Percentiles rank a stretch among this genome's conserved stretches.
Conservation (phyloP, 2,888 invertebrate genomes). For the Epirrhoe tristata region DNA sequence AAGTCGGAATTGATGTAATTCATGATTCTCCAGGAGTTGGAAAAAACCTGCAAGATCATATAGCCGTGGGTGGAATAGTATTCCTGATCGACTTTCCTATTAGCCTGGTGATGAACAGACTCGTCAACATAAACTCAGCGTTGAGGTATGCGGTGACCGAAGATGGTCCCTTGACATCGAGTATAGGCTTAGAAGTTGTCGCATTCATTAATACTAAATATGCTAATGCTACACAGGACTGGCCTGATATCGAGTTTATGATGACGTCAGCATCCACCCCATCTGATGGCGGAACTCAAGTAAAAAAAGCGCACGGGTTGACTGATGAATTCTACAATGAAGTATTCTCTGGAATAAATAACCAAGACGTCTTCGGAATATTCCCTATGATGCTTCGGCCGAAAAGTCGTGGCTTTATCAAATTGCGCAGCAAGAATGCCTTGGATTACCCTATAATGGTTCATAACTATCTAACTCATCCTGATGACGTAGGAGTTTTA, state of each 20-base stretch:
- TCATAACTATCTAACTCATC: constrained; percentile 96
- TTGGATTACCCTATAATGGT: constrained; percentile 94
- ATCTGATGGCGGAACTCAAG: constrained; percentile 93
- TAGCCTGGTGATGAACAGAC: constrained; percentile 91
- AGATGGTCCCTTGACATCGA: constrained; percentile 94
- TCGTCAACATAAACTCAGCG: constrained; percentile 94
- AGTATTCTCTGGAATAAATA: constrained; percentile 89
- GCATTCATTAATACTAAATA: constrained; percentile 96
- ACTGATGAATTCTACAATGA: constrained; percentile 93
- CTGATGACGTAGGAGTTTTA: constrained; percentile 92
- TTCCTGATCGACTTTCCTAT: constrained; percentile 93
- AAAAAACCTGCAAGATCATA: constrained; percentile 95
- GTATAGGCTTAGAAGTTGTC: constrained; percentile 94
- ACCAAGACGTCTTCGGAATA: constrained; percentile 91
- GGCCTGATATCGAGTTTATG: constrained; percentile 97
- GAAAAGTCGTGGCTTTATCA: constrained; percentile 93
- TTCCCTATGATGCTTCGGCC: constrained; percentile 96
- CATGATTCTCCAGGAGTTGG: constrained; percentile 94
- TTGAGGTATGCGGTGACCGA: constrained; percentile 94
- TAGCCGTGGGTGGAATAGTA: constrained; percentile 93
- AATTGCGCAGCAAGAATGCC: constrained; percentile 89
- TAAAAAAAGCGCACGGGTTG: constrained; percentile 92
- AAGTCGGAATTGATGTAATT: constrained; percentile 90
- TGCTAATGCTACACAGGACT: constrained; percentile 93
- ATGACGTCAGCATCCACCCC: constrained; percentile 92